These are phyloP conservation scores for Gephyroberyx darwinii DNA, from an alignment of 2,797 vertebrate species.

Conservation along the genomic window DNA sequence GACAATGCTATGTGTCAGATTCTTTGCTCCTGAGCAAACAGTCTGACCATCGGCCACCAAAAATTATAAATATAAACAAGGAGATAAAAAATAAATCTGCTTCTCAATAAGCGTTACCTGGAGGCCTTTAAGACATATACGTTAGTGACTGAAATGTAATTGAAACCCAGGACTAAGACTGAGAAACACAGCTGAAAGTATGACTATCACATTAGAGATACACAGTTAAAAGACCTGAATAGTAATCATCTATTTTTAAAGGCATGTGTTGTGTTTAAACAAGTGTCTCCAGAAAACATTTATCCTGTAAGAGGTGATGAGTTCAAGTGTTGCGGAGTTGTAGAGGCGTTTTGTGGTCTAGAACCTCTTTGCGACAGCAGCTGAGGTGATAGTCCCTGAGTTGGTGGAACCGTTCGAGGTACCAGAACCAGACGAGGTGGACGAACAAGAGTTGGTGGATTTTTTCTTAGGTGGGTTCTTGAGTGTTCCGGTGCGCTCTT, in stretches of 20 bases:
- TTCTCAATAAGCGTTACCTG: too few relatives aligned
- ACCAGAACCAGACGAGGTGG: conserved; percentile 64
- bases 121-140: too few relatives aligned
- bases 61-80: not conserved
- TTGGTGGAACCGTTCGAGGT: conserved; percentile 83
- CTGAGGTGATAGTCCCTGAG: conserved; percentile 93
- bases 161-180: conserved; percentile 50
- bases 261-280: conserved; percentile 96
- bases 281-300: conserved; percentile 88
- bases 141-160: conserved; percentile 19
- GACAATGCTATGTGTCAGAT: conserved; percentile 30
- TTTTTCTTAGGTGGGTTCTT: conserved; percentile 99
- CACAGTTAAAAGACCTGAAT: conserved; percentile 99
- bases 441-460: conserved; percentile 79
- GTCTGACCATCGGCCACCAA: conserved; percentile 1
- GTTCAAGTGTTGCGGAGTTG: conserved; percentile 86
- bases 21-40: conserved; percentile 4
- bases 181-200: conserved; percentile 67
- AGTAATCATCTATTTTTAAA: conserved; percentile 88
- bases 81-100: too few relatives aligned
- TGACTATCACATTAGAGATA: conserved; percentile 73
- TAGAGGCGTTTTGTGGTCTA: conserved; percentile 82
- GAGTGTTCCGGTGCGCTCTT: conserved; percentile 97
- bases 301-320: conserved; percentile 87
- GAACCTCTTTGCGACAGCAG: conserved; percentile 86